phyloP scores from a whole-genome alignment of 2,797 vertebrate species.

The Acanthis flammea region DNA sequence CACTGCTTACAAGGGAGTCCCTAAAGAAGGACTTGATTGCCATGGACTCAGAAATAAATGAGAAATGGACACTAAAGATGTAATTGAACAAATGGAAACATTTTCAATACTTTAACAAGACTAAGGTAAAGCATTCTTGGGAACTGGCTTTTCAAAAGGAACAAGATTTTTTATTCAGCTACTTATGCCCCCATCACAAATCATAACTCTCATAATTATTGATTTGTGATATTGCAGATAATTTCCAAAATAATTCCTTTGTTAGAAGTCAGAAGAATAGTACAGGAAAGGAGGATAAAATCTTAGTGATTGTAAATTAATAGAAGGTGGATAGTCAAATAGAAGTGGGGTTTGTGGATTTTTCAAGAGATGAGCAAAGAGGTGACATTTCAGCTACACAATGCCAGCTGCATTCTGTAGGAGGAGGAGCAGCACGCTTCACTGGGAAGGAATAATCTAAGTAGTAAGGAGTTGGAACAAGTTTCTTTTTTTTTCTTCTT shows the following conservation, averaged over 20 bases:
- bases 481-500: not conserved
- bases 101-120: not conserved
- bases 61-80: not conserved
- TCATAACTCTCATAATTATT: not conserved
- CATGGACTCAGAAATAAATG: not conserved
- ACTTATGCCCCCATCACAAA: not conserved
- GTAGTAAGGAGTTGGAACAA: not conserved
- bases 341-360: not conserved
- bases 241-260: not conserved
- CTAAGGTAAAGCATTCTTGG: not conserved
- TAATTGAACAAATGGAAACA: not conserved
- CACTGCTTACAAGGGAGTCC: not conserved
- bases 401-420: not conserved
- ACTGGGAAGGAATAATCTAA: not conserved
- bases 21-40: not conserved
- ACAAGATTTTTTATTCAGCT: not conserved
- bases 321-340: not conserved
- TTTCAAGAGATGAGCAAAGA: not conserved
- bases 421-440: not conserved
- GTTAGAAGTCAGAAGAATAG: not conserved
- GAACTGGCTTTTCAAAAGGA: not conserved
- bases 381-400: not conserved
- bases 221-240: not conserved
- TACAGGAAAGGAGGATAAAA: not conserved
- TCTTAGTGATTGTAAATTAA: not conserved